Evolutionary conservation across 2,113 vertebrate genomes (phyloP), one percentile per base, ranked within the genome.

Genomic region (Elephantulus edwardii): DNA sequence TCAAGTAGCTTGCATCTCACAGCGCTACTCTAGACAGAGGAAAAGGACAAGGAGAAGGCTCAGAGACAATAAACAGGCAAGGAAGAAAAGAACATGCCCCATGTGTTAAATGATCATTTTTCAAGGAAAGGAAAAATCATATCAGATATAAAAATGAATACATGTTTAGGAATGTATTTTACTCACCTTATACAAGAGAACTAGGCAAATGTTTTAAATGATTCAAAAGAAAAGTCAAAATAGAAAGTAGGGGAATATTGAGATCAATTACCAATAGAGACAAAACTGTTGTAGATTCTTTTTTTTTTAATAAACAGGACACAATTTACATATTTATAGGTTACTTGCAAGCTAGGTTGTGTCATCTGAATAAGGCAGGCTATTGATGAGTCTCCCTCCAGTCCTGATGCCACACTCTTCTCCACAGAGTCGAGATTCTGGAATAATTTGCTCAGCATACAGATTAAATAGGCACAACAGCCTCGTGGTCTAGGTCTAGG

Each of bases 181-280:
- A 76, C 22, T 86, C 35, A 77, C 50, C 54, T 40, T 12, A 58
- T 33, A 60, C 50, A n/a, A 75, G 48, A 33, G 54, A 93, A 60
- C 24, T 35, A 46, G 38, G 42, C 8, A 62, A 19, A 60, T 90
- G 5, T 60, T 46, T 26, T 54, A 82, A 83, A 12, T 84, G 26
- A 64, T 46, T 91, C 75, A 86, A 70, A 77, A 52, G 40, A 77
- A 64, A 50, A 83, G 14, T 77, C 19, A 78, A 90, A 90, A 83
- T 2, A 75, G 6, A 26, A 26, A 60, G 26, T 83, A 76, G 87
- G 78, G 52, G 38, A 90, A 83, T 76, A 62, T 56, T 90, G 44
- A 78, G 38, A 77, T 71, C 5, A 62, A 68, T 38, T 64, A 40
- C 20, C 68, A 81, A 35, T 85, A 42, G 60, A 68, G 11, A 54